Conservation (phyloP, 2,113 vertebrate species). For the Heterocephalus glaber region DNA sequence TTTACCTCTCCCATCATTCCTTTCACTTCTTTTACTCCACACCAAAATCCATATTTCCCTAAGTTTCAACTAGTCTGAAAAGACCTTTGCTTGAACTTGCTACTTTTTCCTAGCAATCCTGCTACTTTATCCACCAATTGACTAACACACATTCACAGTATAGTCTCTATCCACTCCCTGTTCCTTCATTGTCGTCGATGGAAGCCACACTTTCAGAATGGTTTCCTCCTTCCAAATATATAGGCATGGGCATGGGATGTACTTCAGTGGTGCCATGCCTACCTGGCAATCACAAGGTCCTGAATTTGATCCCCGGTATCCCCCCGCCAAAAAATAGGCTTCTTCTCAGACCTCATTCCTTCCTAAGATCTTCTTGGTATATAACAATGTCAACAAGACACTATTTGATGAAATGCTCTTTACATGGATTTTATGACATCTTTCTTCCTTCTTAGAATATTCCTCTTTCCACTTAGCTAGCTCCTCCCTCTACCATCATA, state of each 20-base stretch:
- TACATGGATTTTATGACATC: background rate
- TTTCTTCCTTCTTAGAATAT: background rate
- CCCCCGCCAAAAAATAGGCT: no score
- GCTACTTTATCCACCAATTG: background rate
- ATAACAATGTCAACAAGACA: background rate
- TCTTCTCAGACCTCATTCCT: slow-evolving; percentile 4
- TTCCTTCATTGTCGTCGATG: background rate
- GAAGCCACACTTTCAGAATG: background rate
- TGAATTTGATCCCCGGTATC: no score
- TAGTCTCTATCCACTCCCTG: background rate
- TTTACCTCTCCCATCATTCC: background rate
- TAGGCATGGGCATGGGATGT: background rate
- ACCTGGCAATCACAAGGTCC: no score
- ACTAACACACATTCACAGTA: slow-evolving; percentile 7
- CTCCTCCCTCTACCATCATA: background rate
- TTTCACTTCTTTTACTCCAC: background rate
- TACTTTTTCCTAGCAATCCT: background rate
- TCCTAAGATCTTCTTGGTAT: background rate
- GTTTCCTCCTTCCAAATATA: background rate
- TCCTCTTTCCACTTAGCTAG: background rate
- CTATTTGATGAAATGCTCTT: background rate
- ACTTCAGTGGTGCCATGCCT: no score
- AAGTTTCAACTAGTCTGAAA: slow-evolving; percentile 31
- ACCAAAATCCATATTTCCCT: background rate
- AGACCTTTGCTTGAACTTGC: background rate